These are phyloP conservation scores for Pandion haliaetus DNA, from an alignment of 2,113 vertebrate genomes.

Conservation along the genomic window DNA sequence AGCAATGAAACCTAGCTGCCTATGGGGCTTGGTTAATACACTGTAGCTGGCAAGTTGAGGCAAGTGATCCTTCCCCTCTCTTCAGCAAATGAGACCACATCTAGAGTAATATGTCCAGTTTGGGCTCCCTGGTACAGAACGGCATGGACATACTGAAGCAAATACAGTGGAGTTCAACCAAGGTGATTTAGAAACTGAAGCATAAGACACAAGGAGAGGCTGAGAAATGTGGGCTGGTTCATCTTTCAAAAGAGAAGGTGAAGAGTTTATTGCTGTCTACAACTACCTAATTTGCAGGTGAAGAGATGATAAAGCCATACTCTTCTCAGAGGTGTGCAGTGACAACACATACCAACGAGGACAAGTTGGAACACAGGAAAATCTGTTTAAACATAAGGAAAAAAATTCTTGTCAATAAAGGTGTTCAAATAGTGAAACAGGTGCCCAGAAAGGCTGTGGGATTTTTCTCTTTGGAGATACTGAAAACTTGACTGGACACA, in stretches of 20 bases:
- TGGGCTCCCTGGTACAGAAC: background rate
- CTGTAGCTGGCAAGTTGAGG: background rate
- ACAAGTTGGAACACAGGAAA: background rate
- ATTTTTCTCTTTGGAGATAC: background rate
- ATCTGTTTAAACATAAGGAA: background rate
- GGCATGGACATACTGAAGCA: background rate
- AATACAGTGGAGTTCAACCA: background rate
- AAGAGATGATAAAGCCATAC: background rate
- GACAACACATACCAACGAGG: background rate
- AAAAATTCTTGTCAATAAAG: background rate
- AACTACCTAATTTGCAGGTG: background rate
- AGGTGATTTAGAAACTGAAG: background rate
- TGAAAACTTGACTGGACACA: background rate
- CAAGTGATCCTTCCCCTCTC: background rate
- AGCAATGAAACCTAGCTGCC: background rate
- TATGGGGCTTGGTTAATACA: background rate
- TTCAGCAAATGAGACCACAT: background rate
- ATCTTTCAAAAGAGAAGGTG: background rate
- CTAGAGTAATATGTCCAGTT: background rate
- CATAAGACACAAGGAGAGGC: background rate
- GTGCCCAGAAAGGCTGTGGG: background rate
- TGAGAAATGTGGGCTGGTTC: background rate
- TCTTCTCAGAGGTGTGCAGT: background rate
- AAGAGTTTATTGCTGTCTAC: background rate
- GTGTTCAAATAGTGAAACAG: background rate